These are phyloP conservation scores for Drosophila parvula DNA, from an alignment of 1,140 invertebrate species.

Conservation along the genomic window DNA sequence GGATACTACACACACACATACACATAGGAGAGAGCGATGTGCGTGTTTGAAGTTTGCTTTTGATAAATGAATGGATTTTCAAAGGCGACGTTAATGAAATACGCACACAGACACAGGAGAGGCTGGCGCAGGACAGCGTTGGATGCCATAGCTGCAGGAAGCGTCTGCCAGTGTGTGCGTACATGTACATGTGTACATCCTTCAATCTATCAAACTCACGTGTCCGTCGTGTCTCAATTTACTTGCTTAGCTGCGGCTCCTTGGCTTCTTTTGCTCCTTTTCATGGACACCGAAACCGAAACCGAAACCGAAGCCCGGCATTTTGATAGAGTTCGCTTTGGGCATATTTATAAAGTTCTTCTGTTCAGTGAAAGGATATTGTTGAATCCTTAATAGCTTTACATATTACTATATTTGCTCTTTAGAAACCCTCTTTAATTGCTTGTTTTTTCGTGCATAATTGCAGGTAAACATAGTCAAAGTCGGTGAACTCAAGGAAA, in stretches of 20 bases:
- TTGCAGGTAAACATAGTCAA: conserved; percentile 1
- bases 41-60: conserved; percentile 81
- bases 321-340: conserved; percentile 50
- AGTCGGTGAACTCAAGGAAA: not conserved
- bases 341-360: conserved; percentile 55
- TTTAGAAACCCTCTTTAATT: not conserved
- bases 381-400: not conserved
- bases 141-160: conserved; percentile 25
- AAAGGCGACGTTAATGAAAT: conserved; percentile 81
- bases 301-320: conserved; percentile 5
- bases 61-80: conserved; percentile 82
- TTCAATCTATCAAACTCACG: conserved; percentile 81
- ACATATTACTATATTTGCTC: not conserved
- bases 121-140: conserved; percentile 17
- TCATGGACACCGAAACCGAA: conserved; percentile 15
- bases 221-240: conserved; percentile 80
- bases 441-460: too few species aligned
- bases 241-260: conserved; percentile 76
- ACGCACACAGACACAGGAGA: conserved; percentile 33
- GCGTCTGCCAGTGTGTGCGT: conserved; percentile 15
- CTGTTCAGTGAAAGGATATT: not conserved
- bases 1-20: conserved; percentile 29
- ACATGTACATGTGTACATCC: conserved; percentile 51
- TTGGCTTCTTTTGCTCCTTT: conserved; percentile 25
- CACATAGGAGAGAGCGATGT: conserved; percentile 10